phyloP scores from a whole-genome alignment of 2,888 invertebrate species.

The Acrobasis repandana region DNA sequence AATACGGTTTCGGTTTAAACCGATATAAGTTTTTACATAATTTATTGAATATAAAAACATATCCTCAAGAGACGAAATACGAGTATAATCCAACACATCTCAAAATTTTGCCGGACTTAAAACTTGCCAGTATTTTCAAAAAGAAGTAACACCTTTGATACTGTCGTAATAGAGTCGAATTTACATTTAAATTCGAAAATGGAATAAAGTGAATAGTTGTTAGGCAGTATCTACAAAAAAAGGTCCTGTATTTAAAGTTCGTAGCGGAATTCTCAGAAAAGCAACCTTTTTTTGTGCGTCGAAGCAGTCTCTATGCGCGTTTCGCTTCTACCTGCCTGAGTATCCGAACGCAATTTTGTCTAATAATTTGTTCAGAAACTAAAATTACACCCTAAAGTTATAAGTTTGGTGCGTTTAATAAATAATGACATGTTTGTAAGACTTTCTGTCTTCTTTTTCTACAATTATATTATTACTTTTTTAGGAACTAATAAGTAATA shows the following conservation, averaged over 20 bases:
- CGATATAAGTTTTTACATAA: conserved; percentile 15
- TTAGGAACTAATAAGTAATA: background rate
- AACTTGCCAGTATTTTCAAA: background rate
- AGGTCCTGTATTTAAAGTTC: conserved; percentile 37
- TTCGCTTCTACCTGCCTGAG: conserved; percentile 62
- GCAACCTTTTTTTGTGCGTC: conserved; percentile 51
- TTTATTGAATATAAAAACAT: conserved; percentile 12
- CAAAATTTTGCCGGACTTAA: background rate
- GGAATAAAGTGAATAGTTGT: conserved; percentile 34
- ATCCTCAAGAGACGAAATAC: background rate
- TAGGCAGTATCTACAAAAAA: conserved; percentile 39
- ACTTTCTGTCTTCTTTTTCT: conserved; percentile 7
- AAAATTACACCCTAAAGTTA: conserved; percentile 22
- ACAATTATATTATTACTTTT: background rate
- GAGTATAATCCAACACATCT: conserved; percentile 3
- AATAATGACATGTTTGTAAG: conserved; percentile 18
- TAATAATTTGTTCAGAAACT: conserved; percentile 26
- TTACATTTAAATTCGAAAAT: conserved; percentile 14
- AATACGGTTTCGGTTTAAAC: conserved; percentile 14
- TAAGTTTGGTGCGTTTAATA: conserved; percentile 17
- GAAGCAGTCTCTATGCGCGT: conserved; percentile 46
- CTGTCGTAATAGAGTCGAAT: background rate
- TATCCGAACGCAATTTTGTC: conserved; percentile 34
- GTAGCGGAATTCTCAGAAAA: conserved; percentile 58
- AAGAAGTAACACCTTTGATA: background rate